These are phyloP conservation scores for Chymomyza amoena DNA, from an alignment of 2,888 invertebrate species.

Conservation along the genomic window DNA sequence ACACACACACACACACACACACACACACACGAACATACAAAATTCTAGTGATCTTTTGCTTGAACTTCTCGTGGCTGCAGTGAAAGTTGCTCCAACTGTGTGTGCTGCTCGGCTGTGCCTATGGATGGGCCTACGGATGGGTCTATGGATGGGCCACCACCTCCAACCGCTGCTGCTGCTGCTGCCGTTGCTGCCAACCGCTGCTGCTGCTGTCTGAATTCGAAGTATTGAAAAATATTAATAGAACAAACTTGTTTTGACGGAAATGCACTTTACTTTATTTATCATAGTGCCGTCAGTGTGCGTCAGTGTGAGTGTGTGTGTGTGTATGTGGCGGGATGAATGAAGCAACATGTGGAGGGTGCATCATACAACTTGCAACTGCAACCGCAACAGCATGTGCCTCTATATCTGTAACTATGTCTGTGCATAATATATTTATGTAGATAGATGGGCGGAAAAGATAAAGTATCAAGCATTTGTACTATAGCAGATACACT, in stretches of 20 bases:
- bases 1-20: background rate
- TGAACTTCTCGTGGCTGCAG: constrained; percentile 42
- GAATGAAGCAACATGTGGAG: constrained; percentile 73
- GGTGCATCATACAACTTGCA: constrained; percentile 25
- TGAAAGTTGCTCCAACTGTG: constrained; percentile 57
- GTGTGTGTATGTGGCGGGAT: constrained; percentile 43
- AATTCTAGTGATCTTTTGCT: constrained; percentile 67
- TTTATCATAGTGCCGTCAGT: constrained; percentile 66
- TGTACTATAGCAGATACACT: constrained; percentile 34
- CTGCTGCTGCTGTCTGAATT: constrained; percentile 64
- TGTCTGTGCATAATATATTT: constrained; percentile 49
- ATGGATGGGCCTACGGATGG: too few relatives aligned
- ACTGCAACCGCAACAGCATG: background rate
- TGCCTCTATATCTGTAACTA: background rate
- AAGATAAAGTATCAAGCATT: constrained; percentile 62
- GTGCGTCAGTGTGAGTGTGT: constrained; percentile 25
- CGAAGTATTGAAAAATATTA: constrained; percentile 74
- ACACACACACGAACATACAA: background rate
- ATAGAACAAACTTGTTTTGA: constrained; percentile 73
- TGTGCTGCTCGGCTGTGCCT: constrained; percentile 22
- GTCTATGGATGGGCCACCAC: background rate
- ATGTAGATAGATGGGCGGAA: constrained; percentile 74
- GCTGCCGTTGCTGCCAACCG: constrained; percentile 9
- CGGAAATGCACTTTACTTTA: constrained; percentile 73
- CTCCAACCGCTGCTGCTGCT: constrained; percentile 20